A percentile compares a stretch with the other conserved stretches of the same genome.
phyloP scores from a whole-genome alignment of 2,888 invertebrate genomes.

The Metopia argyrocephala region DNA sequence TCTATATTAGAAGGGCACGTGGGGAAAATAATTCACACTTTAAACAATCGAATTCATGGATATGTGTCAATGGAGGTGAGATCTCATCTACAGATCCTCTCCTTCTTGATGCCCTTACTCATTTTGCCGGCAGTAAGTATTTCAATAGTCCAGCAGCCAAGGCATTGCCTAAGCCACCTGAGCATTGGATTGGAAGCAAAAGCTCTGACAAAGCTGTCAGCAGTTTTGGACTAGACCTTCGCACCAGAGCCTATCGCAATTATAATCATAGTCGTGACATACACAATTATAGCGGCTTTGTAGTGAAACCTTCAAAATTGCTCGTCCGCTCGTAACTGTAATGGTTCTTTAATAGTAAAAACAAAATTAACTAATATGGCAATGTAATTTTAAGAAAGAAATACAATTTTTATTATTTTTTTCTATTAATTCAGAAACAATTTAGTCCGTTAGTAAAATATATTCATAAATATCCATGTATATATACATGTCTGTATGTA shows the following conservation, averaged over 20 bases:
- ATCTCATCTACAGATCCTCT: constrained; percentile 74
- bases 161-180: constrained; percentile 88
- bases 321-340: constrained; percentile 80
- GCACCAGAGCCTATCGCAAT: constrained; percentile 54
- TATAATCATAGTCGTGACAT: constrained; percentile 54
- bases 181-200: constrained; percentile 83
- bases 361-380: constrained; percentile 44
- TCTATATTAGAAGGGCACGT: constrained; percentile 64
- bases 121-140: constrained; percentile 88
- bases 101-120: constrained; percentile 77
- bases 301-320: constrained; percentile 77
- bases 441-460: constrained; percentile 67
- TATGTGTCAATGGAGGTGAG: constrained; percentile 70
- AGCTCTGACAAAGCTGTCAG: constrained; percentile 64
- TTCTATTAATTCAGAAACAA: constrained; percentile 61
- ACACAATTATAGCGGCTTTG: constrained; percentile 67
- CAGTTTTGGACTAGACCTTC: constrained; percentile 71
- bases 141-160: constrained; percentile 89
- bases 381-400: constrained; percentile 59
- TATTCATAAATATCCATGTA: constrained; percentile 12
- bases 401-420: constrained; percentile 44
- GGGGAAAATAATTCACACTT: constrained; percentile 68
- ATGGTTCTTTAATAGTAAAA: constrained; percentile 37
- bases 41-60: constrained; percentile 63
- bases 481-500: background rate